Evolutionary conservation across 1,140 invertebrate species (phyloP).

Genomic region (Zaprionus inermis): DNA sequence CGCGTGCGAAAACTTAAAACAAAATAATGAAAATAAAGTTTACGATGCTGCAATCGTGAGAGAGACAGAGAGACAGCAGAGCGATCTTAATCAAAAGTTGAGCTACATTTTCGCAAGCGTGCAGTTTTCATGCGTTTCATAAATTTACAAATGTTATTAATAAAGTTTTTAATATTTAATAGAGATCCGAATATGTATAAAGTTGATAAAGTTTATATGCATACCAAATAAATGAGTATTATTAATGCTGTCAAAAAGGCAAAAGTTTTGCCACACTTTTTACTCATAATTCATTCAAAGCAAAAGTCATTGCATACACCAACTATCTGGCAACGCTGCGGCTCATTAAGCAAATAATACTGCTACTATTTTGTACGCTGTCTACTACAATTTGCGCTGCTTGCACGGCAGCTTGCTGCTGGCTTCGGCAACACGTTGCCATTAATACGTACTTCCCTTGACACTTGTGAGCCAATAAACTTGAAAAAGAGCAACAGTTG

Average conservation of each 20-base stretch:
- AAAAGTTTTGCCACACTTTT: not conserved
- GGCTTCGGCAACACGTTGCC: constrained; percentile 73
- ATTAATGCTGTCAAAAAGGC: not conserved
- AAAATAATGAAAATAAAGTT: not conserved
- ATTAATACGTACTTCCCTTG: constrained; percentile 82
- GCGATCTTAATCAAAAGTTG: not conserved
- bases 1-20: constrained; percentile 21
- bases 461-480: constrained; percentile 83
- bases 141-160: too few species aligned
- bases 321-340: constrained; percentile 36
- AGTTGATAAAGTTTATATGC: not conserved
- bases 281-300: not conserved
- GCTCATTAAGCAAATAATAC: constrained; percentile 48
- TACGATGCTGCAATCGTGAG: not conserved
- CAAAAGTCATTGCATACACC: not conserved
- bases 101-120: too few species aligned
- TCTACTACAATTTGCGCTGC: constrained; percentile 41
- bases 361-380: constrained; percentile 60
- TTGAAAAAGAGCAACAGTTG: constrained; percentile 83
- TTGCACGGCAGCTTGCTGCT: constrained; percentile 33
- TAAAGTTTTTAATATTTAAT: too few species aligned
- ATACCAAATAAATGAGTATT: too few species aligned
- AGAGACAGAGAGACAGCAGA: not conserved
- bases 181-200: too few species aligned
- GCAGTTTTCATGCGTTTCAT: too few species aligned